A percentile compares a stretch with the other conserved stretches of the same genome.
phyloP scores from a whole-genome alignment of 2,113 vertebrate genomes.

The Pseudolaguvia tuberculata region DNA sequence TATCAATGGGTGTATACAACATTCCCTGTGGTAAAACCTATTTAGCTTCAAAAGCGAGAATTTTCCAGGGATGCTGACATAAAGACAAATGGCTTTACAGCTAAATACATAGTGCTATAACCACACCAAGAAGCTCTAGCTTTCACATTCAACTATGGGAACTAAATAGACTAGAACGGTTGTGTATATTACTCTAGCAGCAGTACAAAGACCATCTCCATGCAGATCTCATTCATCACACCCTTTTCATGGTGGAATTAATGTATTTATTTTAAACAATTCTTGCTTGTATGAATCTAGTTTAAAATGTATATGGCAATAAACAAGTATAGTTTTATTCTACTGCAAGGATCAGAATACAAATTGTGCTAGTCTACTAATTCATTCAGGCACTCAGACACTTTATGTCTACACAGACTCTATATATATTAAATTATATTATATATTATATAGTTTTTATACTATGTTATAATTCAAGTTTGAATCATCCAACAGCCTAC shows the following conservation, averaged over 20 bases:
- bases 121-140: neutral
- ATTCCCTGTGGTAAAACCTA: neutral
- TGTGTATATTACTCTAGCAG: conserved; percentile 19
- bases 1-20: neutral
- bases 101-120: neutral
- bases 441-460: no score
- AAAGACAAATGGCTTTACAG: neutral
- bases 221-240: conserved; percentile 1
- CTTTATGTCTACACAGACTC: neutral
- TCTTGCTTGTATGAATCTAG: no score
- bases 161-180: neutral
- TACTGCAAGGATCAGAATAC: no score
- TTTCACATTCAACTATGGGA: conserved; percentile 5
- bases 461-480: no score
- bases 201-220: conserved; percentile 3
- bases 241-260: neutral
- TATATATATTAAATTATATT: no score
- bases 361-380: neutral
- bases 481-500: neutral
- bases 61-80: neutral
- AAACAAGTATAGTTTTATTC: no score
- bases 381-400: neutral
- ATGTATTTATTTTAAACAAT: no score
- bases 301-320: no score
- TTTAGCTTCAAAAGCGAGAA: conserved; percentile 4